Base-by-base conservation (phyloP, 2,888 invertebrate genomes). In the Athetis lepigone region DNA sequence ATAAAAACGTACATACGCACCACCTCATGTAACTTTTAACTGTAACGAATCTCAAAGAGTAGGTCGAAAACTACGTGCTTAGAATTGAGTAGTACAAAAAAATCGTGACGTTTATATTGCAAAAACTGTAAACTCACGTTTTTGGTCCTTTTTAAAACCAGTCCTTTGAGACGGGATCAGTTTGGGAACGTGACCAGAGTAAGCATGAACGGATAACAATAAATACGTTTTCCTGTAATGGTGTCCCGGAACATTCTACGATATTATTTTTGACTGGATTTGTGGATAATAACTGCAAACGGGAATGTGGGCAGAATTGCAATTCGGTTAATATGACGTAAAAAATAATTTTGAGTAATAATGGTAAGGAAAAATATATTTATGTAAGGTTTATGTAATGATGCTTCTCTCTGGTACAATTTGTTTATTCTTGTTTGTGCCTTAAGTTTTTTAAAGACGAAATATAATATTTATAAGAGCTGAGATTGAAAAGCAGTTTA, bases 181-280 rank as follows among this genome's bases (percentile, higher is more conserved):
- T 70, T 57, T 1, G 16, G 2, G 47, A 47, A 78, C 78, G 75
- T 79, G 75, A 70, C 66, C 57, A 18, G 56, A 51, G 58, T 79
- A 37, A 47, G 37, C 52, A 66, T 16, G 61, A 55, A 37, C 29
- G 49, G 23, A 23, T 74, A 50, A 77, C 56, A 77, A 74, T 66
- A 60, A 59, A 59, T 18, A 77, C 55, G 29, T 65, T 77, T 59
- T 19, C 19, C 60, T 60, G 39, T 66, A 55, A 73, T 49, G 49
- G 42, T 42, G n/a, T 58, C 39, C 55, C 21, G 36, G 29, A 59
- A 61, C 45, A 47, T 50, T 75, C 58, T 51, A 39, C 36, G 43
- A 36, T 56, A 43, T n/a, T 50, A 68, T 52, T 59, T 76, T 62
- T 66, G 40, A 67, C 62, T 67, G 43, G 54, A 33, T 61, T 64